Percentiles rank a stretch among this genome's conserved stretches.
phyloP scores from a whole-genome alignment of 2,888 invertebrate species.

The Papilio gigon region DNA sequence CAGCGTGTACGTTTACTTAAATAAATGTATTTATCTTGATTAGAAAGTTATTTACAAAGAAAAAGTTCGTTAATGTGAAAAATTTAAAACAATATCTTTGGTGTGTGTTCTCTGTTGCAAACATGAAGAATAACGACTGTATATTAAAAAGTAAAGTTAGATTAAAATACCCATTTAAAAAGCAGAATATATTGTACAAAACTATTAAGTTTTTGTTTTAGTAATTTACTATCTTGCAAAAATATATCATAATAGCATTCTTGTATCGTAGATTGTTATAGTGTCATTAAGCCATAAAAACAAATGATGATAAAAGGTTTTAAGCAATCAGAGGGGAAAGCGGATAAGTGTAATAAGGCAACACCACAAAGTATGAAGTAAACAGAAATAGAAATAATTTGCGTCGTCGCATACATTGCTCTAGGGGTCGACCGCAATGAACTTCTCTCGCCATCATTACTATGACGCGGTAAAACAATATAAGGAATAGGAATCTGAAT shows the following conservation, averaged over 20 bases:
- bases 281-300: conserved; percentile 63
- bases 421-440: conserved; percentile 57
- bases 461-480: conserved; percentile 34
- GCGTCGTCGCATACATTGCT: conserved; percentile 65
- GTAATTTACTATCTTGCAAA: conserved; percentile 21
- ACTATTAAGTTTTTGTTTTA: background rate
- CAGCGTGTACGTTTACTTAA: conserved; percentile 10
- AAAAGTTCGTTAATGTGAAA: background rate
- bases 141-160: background rate
- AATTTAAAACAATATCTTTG: too few relatives aligned
- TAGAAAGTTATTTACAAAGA: background rate
- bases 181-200: background rate
- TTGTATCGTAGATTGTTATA: conserved; percentile 47
- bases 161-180: background rate
- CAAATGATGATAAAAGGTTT: conserved; percentile 56
- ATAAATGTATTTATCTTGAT: too few relatives aligned
- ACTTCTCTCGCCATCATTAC: conserved; percentile 41
- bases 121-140: background rate
- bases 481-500: conserved; percentile 33
- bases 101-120: too few relatives aligned
- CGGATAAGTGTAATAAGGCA: conserved; percentile 65
- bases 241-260: conserved; percentile 41
- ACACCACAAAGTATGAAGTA: conserved; percentile 64
- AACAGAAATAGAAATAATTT: conserved; percentile 71
- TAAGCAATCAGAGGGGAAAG: conserved; percentile 61